Conservation (phyloP, 2,113 vertebrate species). For the Salvelinus fontinalis region DNA sequence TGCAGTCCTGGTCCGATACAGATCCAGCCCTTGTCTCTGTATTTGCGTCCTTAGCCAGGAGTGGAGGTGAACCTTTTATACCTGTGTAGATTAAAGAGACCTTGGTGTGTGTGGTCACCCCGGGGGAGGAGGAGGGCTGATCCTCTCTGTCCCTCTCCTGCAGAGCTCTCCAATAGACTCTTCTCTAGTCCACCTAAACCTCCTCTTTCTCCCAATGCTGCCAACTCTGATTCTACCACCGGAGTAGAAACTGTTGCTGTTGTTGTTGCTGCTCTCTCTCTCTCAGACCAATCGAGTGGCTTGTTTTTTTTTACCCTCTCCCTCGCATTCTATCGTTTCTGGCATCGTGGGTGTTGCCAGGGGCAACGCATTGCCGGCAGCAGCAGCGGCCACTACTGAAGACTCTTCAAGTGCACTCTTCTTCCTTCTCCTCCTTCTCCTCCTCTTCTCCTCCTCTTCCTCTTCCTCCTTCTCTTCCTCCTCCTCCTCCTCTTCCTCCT, state of each 20-base stretch:
- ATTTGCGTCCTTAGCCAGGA: conserved; percentile 25
- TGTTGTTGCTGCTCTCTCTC: neutral
- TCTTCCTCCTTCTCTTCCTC: too few relatives aligned
- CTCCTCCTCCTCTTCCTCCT: neutral
- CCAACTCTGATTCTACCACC: conserved; percentile 42
- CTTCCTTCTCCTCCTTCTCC: neutral
- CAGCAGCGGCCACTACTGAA: conserved; percentile 48
- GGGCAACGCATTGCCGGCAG: conserved; percentile 63
- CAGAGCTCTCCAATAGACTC: conserved; percentile 31
- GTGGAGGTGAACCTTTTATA: conserved; percentile 58
- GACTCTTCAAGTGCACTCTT: conserved; percentile 66
- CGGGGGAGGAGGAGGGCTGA: conserved; percentile 7
- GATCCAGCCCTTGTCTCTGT: conserved; percentile 33
- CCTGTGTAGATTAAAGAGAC: conserved; percentile 49
- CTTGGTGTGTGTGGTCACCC: conserved; percentile 33
- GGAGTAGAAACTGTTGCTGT: conserved; percentile 37
- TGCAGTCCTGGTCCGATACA: conserved; percentile 55
- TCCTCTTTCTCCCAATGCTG: neutral
- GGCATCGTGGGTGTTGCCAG: conserved; percentile 74
- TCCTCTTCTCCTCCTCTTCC: conserved; percentile 31
- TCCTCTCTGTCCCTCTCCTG: conserved; percentile 33
- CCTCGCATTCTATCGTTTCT: conserved; percentile 72
- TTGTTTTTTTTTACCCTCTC: conserved; percentile 61
- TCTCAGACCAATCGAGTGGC: conserved; percentile 56
- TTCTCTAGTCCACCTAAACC: conserved; percentile 34